Evolutionary conservation across 1,140 invertebrate species (phyloP).

Genomic region (Drosophila persimilis): DNA sequence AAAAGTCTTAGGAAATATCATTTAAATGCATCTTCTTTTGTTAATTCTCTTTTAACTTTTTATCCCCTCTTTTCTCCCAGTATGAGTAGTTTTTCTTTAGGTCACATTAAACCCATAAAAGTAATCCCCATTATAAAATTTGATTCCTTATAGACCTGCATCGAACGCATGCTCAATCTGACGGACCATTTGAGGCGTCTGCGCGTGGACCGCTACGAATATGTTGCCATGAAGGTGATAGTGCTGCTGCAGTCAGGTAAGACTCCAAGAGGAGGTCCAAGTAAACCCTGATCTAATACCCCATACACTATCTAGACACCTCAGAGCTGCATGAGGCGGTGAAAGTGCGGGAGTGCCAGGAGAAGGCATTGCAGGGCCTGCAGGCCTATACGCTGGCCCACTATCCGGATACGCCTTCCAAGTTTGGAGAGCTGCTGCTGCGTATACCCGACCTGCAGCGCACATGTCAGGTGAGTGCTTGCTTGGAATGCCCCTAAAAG

Average conservation of each 20-base stretch:
- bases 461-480: constrained; percentile 91
- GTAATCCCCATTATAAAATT: not conserved
- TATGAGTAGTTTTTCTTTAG: too few relatives aligned
- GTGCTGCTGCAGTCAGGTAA: constrained; percentile 96
- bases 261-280: not conserved
- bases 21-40: too few relatives aligned
- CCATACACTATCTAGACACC: constrained; percentile 87
- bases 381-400: constrained; percentile 95
- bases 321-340: constrained; percentile 95
- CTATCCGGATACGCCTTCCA: constrained; percentile 95
- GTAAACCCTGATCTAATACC: not conserved
- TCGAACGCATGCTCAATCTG: constrained; percentile 96
- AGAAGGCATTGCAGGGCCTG: constrained; percentile 95
- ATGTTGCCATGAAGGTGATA: constrained; percentile 97
- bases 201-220: constrained; percentile 97
- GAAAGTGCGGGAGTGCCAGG: constrained; percentile 95
- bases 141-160: constrained; percentile 86
- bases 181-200: constrained; percentile 95
- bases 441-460: constrained; percentile 96
- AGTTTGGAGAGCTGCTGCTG: constrained; percentile 96
- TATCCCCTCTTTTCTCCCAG: too few relatives aligned
- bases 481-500: not conserved
- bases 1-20: not conserved
- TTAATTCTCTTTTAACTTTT: too few relatives aligned
- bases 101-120: not conserved